Conservation (phyloP, 1,140 invertebrate species). For the Zeugodacus cucurbitae region DNA sequence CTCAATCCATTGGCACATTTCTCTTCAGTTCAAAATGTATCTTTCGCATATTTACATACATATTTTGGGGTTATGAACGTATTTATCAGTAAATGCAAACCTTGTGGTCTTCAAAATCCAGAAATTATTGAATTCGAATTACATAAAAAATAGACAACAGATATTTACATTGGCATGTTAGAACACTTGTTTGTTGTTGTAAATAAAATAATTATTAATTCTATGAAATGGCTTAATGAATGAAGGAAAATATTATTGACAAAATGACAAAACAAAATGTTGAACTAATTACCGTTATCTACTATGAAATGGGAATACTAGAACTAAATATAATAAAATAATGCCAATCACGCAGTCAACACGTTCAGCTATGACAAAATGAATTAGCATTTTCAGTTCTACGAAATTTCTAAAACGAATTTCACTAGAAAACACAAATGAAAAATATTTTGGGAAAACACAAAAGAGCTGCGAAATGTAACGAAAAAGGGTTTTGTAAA, state of each 20-base stretch:
- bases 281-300: too few relatives aligned
- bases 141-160: constrained; percentile 34
- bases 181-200: neutral
- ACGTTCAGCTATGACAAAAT: too few relatives aligned
- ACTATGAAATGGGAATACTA: too few relatives aligned
- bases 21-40: neutral
- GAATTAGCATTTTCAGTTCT: neutral
- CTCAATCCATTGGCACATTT: too few relatives aligned
- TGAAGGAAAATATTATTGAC: neutral
- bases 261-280: neutral
- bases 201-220: neutral
- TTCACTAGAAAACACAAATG: neutral
- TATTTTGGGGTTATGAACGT: neutral
- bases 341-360: too few relatives aligned
- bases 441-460: too few relatives aligned
- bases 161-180: constrained; percentile 24
- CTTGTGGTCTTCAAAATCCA: constrained; percentile 42
- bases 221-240: neutral
- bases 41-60: constrained; percentile 21
- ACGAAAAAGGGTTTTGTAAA: too few relatives aligned
- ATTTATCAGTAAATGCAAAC: constrained; percentile 26
- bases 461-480: too few relatives aligned
- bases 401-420: neutral
- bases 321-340: too few relatives aligned
- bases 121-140: constrained; percentile 21